Conservation (phyloP, 2,888 invertebrate species). For the Drosophila algonquin region DNA sequence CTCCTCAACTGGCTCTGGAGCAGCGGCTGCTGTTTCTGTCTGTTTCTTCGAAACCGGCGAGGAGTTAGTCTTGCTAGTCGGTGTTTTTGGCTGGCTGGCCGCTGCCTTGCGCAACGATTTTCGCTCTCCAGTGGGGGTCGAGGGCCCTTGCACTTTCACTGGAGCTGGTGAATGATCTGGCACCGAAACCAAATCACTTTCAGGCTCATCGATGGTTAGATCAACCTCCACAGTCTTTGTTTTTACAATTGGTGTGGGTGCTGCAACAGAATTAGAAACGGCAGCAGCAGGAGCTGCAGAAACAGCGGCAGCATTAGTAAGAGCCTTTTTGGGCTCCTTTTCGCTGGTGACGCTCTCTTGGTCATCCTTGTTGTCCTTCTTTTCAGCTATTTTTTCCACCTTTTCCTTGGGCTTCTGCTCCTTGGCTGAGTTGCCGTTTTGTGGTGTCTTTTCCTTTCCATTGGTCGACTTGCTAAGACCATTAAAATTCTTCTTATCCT, state of each 20-base stretch:
- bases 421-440: slow-evolving; percentile 59
- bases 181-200: neutral
- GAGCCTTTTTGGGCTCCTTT: slow-evolving; percentile 11
- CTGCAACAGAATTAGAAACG: too few relatives aligned
- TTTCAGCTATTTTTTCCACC: slow-evolving; percentile 34
- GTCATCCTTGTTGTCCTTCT: slow-evolving; percentile 7
- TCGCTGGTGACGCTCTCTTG: neutral
- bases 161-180: neutral
- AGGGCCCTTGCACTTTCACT: neutral
- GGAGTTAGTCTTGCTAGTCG: slow-evolving; percentile 32
- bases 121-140: slow-evolving; percentile 61
- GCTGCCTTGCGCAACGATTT: slow-evolving; percentile 55
- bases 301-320: neutral
- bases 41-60: slow-evolving; percentile 9
- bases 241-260: neutral
- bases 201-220: slow-evolving; percentile 4
- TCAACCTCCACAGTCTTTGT: neutral
- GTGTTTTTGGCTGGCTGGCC: slow-evolving; percentile 50
- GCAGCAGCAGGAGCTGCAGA: too few relatives aligned
- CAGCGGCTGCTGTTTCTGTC: neutral
- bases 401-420: slow-evolving; percentile 52
- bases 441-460: slow-evolving; percentile 60
- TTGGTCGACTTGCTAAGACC: slow-evolving; percentile 64
- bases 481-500: slow-evolving; percentile 75
- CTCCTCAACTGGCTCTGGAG: slow-evolving; percentile 1